These are phyloP conservation scores for Gyrodactylus bullatarudis DNA, from an alignment of 1,140 invertebrate species.

Conservation along the genomic window DNA sequence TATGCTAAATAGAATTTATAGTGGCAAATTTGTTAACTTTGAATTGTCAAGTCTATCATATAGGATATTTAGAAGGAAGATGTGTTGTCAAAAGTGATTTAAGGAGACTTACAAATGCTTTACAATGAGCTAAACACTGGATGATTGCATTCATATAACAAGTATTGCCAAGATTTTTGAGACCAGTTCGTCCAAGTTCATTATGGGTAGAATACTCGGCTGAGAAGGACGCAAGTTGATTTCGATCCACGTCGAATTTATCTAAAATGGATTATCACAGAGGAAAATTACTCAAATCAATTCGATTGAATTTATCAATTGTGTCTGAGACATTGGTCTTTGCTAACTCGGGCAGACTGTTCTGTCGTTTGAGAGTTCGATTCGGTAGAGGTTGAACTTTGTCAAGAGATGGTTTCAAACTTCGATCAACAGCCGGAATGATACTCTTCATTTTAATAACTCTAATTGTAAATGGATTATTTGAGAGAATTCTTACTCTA, in stretches of 20 bases:
- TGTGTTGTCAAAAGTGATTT: background rate
- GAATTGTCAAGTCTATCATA: too few species aligned
- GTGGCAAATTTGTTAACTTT: too few species aligned
- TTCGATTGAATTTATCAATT: background rate
- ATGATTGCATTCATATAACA: constrained; percentile 22
- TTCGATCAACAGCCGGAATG: background rate
- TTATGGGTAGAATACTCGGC: background rate
- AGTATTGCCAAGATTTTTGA: constrained; percentile 20
- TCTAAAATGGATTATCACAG: background rate
- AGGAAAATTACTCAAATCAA: background rate
- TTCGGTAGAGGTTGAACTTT: background rate
- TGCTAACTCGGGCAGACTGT: background rate
- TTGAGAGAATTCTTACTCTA: background rate
- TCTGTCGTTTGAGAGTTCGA: background rate
- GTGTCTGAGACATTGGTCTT: too few species aligned
- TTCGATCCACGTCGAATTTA: background rate
- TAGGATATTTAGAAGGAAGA: too few species aligned
- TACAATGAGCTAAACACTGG: constrained; percentile 19
- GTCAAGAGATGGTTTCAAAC: background rate
- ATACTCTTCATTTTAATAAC: background rate
- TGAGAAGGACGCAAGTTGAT: background rate
- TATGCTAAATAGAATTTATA: too few species aligned
- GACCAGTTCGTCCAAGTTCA: constrained; percentile 15
- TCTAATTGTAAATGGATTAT: background rate
- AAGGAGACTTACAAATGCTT: background rate